Conservation (phyloP, 1,140 invertebrate genomes). For the Scaptomyza graminum region DNA sequence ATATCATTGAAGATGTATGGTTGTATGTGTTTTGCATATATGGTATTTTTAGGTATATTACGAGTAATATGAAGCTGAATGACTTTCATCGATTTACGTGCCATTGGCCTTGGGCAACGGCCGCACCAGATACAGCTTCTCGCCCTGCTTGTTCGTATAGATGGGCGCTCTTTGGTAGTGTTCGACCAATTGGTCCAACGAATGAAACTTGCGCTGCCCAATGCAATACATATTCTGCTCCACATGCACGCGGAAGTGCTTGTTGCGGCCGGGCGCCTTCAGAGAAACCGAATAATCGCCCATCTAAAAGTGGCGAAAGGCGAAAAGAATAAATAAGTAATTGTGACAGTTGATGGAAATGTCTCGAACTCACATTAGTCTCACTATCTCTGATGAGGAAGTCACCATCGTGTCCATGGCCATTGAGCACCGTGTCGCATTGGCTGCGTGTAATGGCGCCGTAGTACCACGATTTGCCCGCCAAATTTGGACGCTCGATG, state of each 20-base stretch:
- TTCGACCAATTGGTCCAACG: constrained; percentile 97
- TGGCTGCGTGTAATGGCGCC: constrained; percentile 97
- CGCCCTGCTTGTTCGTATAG: constrained; percentile 97
- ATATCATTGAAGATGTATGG: constrained; percentile 30
- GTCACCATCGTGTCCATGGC: constrained; percentile 97
- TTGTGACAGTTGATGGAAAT: background rate
- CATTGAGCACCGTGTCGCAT: constrained; percentile 97
- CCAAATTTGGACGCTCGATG: constrained; percentile 88
- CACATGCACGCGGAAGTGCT: constrained; percentile 99
- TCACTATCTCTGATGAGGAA: constrained; percentile 99
- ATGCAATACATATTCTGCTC: constrained; percentile 97
- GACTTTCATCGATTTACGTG: constrained; percentile 65
- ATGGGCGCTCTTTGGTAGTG: constrained; percentile 99
- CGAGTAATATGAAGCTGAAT: constrained; percentile 57
- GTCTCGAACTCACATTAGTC: constrained; percentile 93
- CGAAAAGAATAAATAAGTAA: background rate
- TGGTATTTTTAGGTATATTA: constrained; percentile 59
- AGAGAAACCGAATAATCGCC: constrained; percentile 99
- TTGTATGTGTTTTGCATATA: constrained; percentile 32
- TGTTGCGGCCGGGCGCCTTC: constrained; percentile 98
- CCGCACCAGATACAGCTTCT: constrained; percentile 95
- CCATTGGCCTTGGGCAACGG: constrained; percentile 90
- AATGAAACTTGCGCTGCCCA: constrained; percentile 98
- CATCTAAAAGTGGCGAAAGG: constrained; percentile 87
- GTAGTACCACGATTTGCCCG: constrained; percentile 97